Conservation (phyloP, 2,888 invertebrate genomes). For the Terebella lapidaria region DNA sequence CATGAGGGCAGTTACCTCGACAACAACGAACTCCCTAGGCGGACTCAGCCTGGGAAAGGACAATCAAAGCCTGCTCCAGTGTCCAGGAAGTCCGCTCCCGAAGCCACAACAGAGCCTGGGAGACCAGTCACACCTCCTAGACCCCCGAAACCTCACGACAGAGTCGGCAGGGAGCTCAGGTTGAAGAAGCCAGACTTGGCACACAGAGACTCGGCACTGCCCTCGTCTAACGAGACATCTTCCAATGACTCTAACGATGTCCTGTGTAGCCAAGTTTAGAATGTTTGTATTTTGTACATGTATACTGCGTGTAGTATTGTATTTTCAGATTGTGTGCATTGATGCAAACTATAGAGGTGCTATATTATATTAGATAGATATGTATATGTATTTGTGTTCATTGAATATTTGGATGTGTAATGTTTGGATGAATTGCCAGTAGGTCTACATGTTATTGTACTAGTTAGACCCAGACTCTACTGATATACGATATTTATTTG, state of each 20-base stretch:
- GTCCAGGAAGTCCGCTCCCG: neutral
- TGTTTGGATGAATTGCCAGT: no score
- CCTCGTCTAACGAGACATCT: slow-evolving; percentile 56
- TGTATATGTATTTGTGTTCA: no score
- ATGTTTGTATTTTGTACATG: no score
- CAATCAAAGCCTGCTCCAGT: neutral
- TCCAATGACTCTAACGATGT: slow-evolving; percentile 42
- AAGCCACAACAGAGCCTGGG: neutral
- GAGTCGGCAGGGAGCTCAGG: neutral
- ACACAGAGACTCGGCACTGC: slow-evolving; percentile 64
- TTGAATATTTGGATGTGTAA: no score
- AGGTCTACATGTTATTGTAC: no score
- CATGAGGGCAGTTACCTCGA: neutral
- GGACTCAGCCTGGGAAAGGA: neutral
- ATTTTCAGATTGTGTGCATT: no score
- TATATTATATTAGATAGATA: no score
- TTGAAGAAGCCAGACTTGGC: slow-evolving; percentile 32
- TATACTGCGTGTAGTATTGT: no score
- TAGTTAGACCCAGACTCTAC: no score
- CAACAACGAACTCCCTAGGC: neutral
- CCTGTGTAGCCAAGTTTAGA: slow-evolving; percentile 21
- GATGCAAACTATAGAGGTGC: no score
- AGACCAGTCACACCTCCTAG: slow-evolving; percentile 1
- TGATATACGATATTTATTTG: no score
- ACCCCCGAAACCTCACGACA: neutral